Percentiles rank a stretch among this genome's conserved stretches.
Conservation (phyloP, 1,140 invertebrate genomes). For the Batillaria attramentaria region DNA sequence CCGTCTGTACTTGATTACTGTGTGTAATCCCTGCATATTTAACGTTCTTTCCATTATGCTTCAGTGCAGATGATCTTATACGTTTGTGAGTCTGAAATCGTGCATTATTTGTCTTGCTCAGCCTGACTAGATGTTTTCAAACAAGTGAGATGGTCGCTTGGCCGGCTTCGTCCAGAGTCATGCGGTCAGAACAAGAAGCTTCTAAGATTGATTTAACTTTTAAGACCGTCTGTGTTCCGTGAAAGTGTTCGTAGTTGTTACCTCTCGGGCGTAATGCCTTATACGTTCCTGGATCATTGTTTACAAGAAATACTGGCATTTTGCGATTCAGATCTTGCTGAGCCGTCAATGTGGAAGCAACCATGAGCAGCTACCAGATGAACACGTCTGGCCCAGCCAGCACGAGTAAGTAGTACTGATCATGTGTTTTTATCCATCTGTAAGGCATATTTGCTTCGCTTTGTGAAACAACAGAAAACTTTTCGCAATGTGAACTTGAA, state of each 20-base stretch:
- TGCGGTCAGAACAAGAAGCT: not conserved
- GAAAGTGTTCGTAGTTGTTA: not conserved
- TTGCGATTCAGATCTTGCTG: not conserved
- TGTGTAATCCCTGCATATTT: too few relatives aligned
- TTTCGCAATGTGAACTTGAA: not conserved
- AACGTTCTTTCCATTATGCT: too few relatives aligned
- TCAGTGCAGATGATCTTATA: too few relatives aligned
- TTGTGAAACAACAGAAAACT: not conserved
- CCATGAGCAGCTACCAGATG: constrained; percentile 55
- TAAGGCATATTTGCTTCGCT: not conserved
- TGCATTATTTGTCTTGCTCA: too few relatives aligned
- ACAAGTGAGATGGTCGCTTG: too few relatives aligned
- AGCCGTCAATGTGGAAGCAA: constrained; percentile 28
- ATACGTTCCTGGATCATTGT: not conserved
- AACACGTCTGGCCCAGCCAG: constrained; percentile 46
- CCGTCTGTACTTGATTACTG: not conserved
- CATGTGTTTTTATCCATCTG: not conserved
- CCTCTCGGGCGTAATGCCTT: not conserved
- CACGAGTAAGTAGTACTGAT: constrained; percentile 46
- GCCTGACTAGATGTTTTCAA: too few relatives aligned
- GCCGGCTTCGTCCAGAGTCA: too few relatives aligned
- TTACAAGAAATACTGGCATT: not conserved
- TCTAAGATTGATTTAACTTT: not conserved
- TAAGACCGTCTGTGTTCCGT: not conserved
- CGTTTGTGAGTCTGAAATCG: too few relatives aligned